Percentiles rank a stretch among this genome's conserved stretches.
Evolutionary conservation across 92 coral and sea anemone species (phyloP).

Genomic region (Blastomussa wellsi): DNA sequence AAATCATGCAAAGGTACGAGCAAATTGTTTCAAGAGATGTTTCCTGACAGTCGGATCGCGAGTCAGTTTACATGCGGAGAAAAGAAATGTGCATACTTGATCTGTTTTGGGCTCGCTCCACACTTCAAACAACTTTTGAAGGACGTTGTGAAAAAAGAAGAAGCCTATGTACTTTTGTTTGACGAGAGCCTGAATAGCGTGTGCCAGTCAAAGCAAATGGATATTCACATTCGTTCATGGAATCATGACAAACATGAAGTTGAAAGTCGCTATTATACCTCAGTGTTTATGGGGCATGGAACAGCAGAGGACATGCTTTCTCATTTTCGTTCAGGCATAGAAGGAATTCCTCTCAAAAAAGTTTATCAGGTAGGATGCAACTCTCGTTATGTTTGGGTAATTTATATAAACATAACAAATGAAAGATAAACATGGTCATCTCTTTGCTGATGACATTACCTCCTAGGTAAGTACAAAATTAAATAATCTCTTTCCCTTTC

Average conservation of each 20-base stretch:
- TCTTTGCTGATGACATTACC: slow-evolving; percentile 32
- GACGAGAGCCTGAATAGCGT: slow-evolving; percentile 57
- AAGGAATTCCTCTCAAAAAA: slow-evolving; percentile 46
- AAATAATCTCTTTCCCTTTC: slow-evolving; percentile 28
- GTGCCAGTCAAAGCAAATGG: slow-evolving; percentile 61
- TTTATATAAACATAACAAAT: slow-evolving; percentile 29
- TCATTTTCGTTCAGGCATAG: slow-evolving; percentile 50
- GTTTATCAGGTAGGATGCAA: slow-evolving; percentile 39
- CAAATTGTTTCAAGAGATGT: too few species aligned
- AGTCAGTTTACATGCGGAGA: too few species aligned
- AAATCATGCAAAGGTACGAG: slow-evolving; percentile 56
- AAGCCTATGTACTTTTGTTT: slow-evolving; percentile 50
- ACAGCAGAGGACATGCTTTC: slow-evolving; percentile 67
- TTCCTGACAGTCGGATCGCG: too few species aligned
- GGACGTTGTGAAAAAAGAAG: slow-evolving; percentile 46
- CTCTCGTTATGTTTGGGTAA: slow-evolving; percentile 40
- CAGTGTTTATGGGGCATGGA: slow-evolving; percentile 61
- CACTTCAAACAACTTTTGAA: slow-evolving; percentile 51
- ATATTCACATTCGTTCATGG: slow-evolving; percentile 58
- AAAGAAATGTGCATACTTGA: too few species aligned
- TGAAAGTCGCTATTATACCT: slow-evolving; percentile 51
- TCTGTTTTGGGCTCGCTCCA: slow-evolving; percentile 59
- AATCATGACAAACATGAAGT: slow-evolving; percentile 55
- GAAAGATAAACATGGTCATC: slow-evolving; percentile 33
- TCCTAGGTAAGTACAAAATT: slow-evolving; percentile 27